Evolutionary conservation across 2,888 invertebrate species (phyloP).

Genomic region (Andrena hattorfiana): DNA sequence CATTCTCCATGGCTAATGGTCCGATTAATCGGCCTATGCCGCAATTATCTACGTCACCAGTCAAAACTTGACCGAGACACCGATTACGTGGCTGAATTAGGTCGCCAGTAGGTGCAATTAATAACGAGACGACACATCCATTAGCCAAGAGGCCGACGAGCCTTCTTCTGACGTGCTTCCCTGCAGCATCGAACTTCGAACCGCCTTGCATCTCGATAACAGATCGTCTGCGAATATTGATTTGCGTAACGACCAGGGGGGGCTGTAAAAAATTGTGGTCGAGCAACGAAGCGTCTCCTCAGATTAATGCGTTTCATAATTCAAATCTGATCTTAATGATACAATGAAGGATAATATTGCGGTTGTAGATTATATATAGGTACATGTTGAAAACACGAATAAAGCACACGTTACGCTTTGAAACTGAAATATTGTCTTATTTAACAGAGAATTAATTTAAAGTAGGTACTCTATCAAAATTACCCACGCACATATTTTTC

Average conservation of each 20-base stretch:
- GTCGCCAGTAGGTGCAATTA: constrained; percentile 69
- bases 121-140: constrained; percentile 71
- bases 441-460: no score
- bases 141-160: constrained; percentile 54
- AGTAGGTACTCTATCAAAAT: no score
- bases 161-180: constrained; percentile 33
- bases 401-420: no score
- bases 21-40: constrained; percentile 70
- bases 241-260: constrained; percentile 33
- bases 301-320: constrained; percentile 45
- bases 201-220: constrained; percentile 54
- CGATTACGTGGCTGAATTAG: constrained; percentile 70
- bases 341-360: constrained; percentile 24
- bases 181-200: constrained; percentile 46
- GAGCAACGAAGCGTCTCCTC: constrained; percentile 7
- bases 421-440: no score
- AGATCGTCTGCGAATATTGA: constrained; percentile 52
- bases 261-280: constrained; percentile 9
- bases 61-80: constrained; percentile 68
- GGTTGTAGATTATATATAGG: not conserved
- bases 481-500: no score
- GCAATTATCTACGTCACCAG: constrained; percentile 67
- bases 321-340: constrained; percentile 37
- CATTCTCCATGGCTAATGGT: constrained; percentile 72
- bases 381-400: not conserved